phyloP scores from a whole-genome alignment of 2,797 vertebrate species.

The Trachurus trachurus region DNA sequence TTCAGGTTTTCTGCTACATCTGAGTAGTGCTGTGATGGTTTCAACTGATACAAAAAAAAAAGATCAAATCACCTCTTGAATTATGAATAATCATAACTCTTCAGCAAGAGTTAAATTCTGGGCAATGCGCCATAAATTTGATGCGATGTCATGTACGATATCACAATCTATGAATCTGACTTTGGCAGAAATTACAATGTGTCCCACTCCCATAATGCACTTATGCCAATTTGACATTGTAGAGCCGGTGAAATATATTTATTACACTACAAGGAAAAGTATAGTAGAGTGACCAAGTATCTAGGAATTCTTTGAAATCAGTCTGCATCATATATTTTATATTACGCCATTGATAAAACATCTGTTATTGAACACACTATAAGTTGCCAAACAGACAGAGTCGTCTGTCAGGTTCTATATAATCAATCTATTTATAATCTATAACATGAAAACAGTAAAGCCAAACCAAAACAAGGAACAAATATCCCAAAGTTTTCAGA shows the following conservation, averaged over 20 bases:
- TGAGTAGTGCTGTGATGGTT: not conserved
- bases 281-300: not conserved
- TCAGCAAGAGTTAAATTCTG: not conserved
- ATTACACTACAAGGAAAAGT: conserved; percentile 17
- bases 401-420: not conserved
- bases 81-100: not conserved
- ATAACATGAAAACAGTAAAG: not conserved
- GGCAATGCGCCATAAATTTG: not conserved
- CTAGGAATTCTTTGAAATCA: not conserved
- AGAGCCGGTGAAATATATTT: not conserved
- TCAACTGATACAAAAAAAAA: not conserved
- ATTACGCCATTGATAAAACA: not conserved
- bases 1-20: not conserved
- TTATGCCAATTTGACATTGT: not conserved
- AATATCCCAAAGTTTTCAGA: conserved; percentile 20
- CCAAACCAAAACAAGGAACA: not conserved
- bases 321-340: not conserved
- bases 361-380: not conserved
- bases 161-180: not conserved
- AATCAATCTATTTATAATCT: not conserved
- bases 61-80: not conserved
- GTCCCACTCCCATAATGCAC: not conserved
- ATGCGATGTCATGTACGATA: not conserved
- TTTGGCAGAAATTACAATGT: not conserved
- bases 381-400: not conserved